Base-by-base conservation (phyloP, 2,797 vertebrate genomes). In the Rhinatrema bivittatum region DNA sequence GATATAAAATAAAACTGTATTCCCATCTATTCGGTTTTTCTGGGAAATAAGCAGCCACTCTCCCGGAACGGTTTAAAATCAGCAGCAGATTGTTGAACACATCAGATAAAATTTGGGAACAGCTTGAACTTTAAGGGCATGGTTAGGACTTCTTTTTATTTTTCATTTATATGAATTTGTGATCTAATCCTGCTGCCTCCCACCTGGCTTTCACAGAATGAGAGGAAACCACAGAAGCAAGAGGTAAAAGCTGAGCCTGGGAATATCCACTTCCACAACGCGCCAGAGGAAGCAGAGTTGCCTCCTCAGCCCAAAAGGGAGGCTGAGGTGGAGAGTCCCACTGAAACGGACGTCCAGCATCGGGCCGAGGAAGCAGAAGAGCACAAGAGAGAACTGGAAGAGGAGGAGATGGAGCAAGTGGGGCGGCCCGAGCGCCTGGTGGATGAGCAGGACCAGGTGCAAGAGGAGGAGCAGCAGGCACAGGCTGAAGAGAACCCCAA, bases 321-420 rank as follows among this genome's bases (percentile, higher is more conserved):
- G 20, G 29, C 16, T 19, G 20, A 25, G 4, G 29, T 14, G 24
- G 28, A 11, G 14, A 23, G 24, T 22, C 34, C 28, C 13, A 3
- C 20, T 22, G 33, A 25, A 12, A 17, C 20, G 20, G 62, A 68
- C 1, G 78, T 69, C 5, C 70, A 62, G 31, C 74, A 28, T 3
- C 60, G 3, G 15, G 74, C 44, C 25, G 68, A 70, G 24, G 58
- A 58, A 25, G 65, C 81, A 24, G 79, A 85, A 7, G 84, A 84
- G 8, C 80, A 68, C 52, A 85, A 69, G 24, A 88, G 81, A 56
- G 90, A 94, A 58, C 81, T 94, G 24, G 93, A 87, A 1, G 91
- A 96, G 66, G 91, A 96, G 53, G 90, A 90, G 31, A 93, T 94
- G 91, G 91, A 91, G 43, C 93, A 95, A 65, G 92, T 88, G 0